Evolutionary conservation across 1,140 invertebrate genomes (phyloP).

Genomic region (Solenopsis invicta): DNA sequence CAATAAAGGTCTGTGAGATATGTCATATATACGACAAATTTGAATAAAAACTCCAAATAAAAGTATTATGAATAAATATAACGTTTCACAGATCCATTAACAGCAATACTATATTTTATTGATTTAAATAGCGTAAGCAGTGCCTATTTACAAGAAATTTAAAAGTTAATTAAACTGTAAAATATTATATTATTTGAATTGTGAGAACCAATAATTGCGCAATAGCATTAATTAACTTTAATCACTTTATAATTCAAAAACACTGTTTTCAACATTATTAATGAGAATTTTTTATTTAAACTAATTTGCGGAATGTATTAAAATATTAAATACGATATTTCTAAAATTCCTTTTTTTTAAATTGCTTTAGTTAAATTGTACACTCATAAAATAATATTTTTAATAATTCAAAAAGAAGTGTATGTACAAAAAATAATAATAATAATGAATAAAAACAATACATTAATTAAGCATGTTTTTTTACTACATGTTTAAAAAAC

Average conservation of each 20-base stretch:
- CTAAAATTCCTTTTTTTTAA: background rate
- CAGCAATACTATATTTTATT: background rate
- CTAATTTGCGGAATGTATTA: background rate
- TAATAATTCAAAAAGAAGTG: background rate
- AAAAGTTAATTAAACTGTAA: background rate
- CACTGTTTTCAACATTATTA: background rate
- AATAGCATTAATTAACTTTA: background rate
- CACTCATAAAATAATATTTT: background rate
- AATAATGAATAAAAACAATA: background rate
- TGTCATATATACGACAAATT: background rate
- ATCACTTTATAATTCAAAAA: background rate
- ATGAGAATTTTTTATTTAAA: background rate
- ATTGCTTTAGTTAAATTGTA: background rate
- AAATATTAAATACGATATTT: background rate
- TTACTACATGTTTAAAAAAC: background rate
- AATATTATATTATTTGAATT: background rate
- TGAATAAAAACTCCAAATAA: background rate
- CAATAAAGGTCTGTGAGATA: slow-evolving; percentile 3
- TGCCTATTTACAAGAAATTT: background rate
- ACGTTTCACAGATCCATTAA: background rate
- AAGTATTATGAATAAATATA: background rate
- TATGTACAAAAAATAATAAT: background rate
- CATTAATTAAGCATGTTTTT: background rate
- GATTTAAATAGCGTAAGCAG: background rate
- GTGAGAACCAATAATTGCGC: background rate